Evolutionary conservation across 2,797 vertebrate species (phyloP).

Genomic region (Clarias pachynema): DNA sequence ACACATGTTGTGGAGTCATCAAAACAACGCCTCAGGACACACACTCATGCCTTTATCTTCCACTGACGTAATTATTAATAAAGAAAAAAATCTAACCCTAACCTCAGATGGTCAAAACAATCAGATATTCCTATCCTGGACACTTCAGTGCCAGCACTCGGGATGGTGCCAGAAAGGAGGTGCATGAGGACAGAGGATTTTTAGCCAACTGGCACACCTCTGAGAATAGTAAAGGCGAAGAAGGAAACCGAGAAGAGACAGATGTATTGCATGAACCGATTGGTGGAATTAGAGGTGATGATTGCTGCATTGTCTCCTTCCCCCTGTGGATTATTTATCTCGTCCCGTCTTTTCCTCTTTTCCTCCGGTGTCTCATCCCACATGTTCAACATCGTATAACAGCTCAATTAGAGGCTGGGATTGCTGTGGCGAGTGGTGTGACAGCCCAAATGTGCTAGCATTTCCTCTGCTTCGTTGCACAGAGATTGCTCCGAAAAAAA

Average conservation of each 20-base stretch:
- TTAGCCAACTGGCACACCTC: background rate
- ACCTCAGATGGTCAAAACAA: background rate
- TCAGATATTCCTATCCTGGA: background rate
- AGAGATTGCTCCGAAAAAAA: background rate
- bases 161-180: background rate
- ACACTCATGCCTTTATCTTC: background rate
- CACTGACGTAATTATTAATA: background rate
- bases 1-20: slow-evolving; percentile 57
- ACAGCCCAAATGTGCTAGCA: slow-evolving; percentile 38
- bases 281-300: slow-evolving; percentile 65
- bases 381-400: slow-evolving; percentile 62
- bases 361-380: slow-evolving; percentile 60
- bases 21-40: slow-evolving; percentile 60
- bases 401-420: slow-evolving; percentile 65
- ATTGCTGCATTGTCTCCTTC: slow-evolving; percentile 63
- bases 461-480: background rate
- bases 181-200: background rate
- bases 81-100: background rate
- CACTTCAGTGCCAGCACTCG: background rate
- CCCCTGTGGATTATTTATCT: slow-evolving; percentile 71
- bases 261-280: slow-evolving; percentile 38
- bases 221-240: slow-evolving; percentile 39
- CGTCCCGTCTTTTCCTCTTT: slow-evolving; percentile 59
- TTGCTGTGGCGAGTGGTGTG: slow-evolving; percentile 52
- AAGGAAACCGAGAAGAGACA: slow-evolving; percentile 64